Evolutionary conservation across 2,888 invertebrate species (phyloP).

Genomic region (Nysson spinosus): DNA sequence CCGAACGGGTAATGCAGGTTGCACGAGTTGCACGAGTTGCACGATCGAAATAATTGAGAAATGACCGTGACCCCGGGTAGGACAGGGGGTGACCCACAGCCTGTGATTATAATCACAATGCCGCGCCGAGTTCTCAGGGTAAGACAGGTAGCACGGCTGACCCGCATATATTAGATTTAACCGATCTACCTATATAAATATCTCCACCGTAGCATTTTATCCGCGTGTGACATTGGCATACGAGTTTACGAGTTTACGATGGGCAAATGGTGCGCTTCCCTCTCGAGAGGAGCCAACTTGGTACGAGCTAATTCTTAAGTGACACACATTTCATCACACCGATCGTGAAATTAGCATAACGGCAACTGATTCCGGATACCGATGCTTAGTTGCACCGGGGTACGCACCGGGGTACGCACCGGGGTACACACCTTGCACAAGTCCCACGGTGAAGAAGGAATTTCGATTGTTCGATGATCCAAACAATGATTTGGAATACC

Average conservation of each 20-base stretch:
- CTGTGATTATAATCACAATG: slow-evolving; percentile 70
- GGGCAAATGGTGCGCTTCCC: background rate
- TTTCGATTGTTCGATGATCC: slow-evolving; percentile 9
- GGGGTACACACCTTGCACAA: slow-evolving; percentile 32
- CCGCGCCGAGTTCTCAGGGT: slow-evolving; percentile 63
- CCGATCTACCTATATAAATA: slow-evolving; percentile 29
- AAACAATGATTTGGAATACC: slow-evolving; percentile 14
- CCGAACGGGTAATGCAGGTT: too few species aligned
- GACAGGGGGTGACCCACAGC: slow-evolving; percentile 62
- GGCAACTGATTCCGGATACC: slow-evolving; percentile 39
- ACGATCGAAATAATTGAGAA: slow-evolving; percentile 69
- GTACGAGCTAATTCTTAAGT: slow-evolving; percentile 26
- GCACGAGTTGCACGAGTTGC: too few species aligned
- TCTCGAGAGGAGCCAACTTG: slow-evolving; percentile 1
- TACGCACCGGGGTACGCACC: too few species aligned
- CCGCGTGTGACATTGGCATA: background rate
- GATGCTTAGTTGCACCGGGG: slow-evolving; percentile 9
- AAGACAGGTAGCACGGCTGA: slow-evolving; percentile 67
- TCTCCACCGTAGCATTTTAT: slow-evolving; percentile 10
- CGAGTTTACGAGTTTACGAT: background rate
- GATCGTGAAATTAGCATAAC: slow-evolving; percentile 60
- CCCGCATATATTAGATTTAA: slow-evolving; percentile 64
- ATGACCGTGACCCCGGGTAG: slow-evolving; percentile 68
- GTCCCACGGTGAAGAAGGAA: slow-evolving; percentile 51
- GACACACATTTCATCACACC: slow-evolving; percentile 49